These are phyloP conservation scores for Halocynthia roretzi DNA, from an alignment of 23 tunicate genomes.

Conservation along the genomic window DNA sequence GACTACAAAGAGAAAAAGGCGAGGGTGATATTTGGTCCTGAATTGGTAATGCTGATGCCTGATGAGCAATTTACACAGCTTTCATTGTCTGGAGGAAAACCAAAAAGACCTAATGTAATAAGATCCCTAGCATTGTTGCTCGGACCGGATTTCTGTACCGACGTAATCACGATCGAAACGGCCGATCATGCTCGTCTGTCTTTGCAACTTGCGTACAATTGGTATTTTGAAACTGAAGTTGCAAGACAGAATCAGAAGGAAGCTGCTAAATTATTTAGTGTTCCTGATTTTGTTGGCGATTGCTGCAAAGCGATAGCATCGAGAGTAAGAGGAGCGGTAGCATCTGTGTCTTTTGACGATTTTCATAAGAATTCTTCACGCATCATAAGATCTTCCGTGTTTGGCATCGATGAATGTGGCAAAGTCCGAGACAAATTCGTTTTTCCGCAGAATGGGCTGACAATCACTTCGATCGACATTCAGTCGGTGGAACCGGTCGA, in stretches of 20 bases:
- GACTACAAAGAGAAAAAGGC: slow-evolving; percentile 94
- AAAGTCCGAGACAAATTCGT: slow-evolving; percentile 77
- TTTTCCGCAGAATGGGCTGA: slow-evolving; percentile 72
- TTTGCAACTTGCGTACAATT: slow-evolving; percentile 88
- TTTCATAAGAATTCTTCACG: slow-evolving; percentile 95
- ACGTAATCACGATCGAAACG: slow-evolving; percentile 87
- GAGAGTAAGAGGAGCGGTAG: slow-evolving; percentile 91
- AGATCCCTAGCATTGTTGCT: slow-evolving; percentile 80
- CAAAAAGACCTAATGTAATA: slow-evolving; percentile 86
- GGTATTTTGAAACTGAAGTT: slow-evolving; percentile 75
- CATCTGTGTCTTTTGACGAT: slow-evolving; percentile 91
- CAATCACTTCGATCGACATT: slow-evolving; percentile 88
- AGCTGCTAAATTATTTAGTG: slow-evolving; percentile 85
- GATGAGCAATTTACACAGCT: slow-evolving; percentile 97
- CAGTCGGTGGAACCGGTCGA: slow-evolving; percentile 99
- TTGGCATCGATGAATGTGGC: slow-evolving; percentile 76
- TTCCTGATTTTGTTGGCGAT: slow-evolving; percentile 97
- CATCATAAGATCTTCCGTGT: slow-evolving; percentile 91
- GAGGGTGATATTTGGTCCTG: slow-evolving; percentile 95
- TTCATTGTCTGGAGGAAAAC: slow-evolving; percentile 93
- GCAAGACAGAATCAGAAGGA: slow-evolving; percentile 53
- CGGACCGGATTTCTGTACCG: slow-evolving; percentile 98
- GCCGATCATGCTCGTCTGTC: slow-evolving; percentile 95
- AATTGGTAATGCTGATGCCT: slow-evolving; percentile 89
- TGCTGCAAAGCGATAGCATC: slow-evolving; percentile 97